phyloP scores from a whole-genome alignment of 1,140 invertebrate genomes.

The Caerostris extrusa region DNA sequence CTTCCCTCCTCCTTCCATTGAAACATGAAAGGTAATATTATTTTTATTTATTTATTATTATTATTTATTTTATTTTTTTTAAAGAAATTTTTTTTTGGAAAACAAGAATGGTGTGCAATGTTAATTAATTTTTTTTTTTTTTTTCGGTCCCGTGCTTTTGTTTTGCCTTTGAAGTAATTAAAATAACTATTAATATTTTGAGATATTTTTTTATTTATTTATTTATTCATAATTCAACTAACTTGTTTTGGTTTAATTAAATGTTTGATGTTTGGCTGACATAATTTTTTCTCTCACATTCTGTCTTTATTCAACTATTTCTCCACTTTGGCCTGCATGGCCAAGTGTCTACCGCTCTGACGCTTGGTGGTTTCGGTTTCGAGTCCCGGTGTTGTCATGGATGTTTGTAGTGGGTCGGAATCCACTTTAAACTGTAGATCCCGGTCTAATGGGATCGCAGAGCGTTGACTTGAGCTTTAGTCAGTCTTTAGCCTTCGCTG shows the following conservation, averaged over 20 bases:
- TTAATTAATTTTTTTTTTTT: not conserved
- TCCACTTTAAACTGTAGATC: too few species aligned
- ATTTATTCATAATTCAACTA: not conserved
- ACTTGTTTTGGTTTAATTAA: not conserved
- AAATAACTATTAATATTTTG: not conserved
- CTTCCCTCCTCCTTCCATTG: not conserved
- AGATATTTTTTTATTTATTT: not conserved
- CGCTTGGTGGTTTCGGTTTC: too few species aligned
- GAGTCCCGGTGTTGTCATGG: too few species aligned
- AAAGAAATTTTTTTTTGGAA: not conserved
- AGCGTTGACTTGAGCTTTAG: too few species aligned
- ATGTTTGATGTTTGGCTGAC: too few species aligned
- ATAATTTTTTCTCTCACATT: too few species aligned
- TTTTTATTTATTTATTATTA: not conserved
- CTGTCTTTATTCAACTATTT: too few species aligned
- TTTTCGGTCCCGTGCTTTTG: not conserved
- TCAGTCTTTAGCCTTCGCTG: too few species aligned
- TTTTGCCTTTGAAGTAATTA: not conserved
- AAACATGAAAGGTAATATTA: slow-evolving; percentile 28
- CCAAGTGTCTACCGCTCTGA: too few species aligned
- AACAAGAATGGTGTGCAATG: not conserved
- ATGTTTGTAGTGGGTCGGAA: too few species aligned
- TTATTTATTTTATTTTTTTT: slow-evolving; percentile 8
- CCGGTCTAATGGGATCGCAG: too few species aligned
- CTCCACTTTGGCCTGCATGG: too few species aligned